Evolutionary conservation across 1,140 invertebrate species (phyloP), one percentile per base, ranked within the genome.

Genomic region (Temnothorax curvispinosus): DNA sequence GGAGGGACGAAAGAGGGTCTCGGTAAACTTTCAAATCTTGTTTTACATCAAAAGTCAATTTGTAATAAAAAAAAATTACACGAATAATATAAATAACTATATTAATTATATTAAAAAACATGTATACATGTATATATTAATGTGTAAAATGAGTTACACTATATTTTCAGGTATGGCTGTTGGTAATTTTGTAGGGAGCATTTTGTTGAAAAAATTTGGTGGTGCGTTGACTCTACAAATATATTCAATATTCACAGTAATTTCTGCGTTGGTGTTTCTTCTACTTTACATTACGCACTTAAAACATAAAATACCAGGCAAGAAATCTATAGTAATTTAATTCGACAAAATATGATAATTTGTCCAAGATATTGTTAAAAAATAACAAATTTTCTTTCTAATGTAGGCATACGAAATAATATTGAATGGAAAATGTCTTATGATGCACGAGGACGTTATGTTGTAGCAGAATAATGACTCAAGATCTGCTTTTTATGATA

Each of bases 1-100:
- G 97, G 97, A n/a, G 97, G 97, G 32, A 97, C 98, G 96, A 97
- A 98, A 90, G 97, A 98, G 89, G 97, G 97, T 0, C 95, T 98
- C 21, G 97, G 97, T 97, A 93, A 94, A 95, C 92, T 41, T 81
- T 38, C 13, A 62, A n/a, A 35, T 35, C 0, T 9, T 18, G 15
- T 78, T 64, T 35, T n/a, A 65, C 15, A 15, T 38, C 8, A 2
- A 44, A 18, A 44, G 44, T 9, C 11, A 44, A 52, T 0, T 35
- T 21, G 21, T 47, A 11, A 52, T 7, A 50, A 44, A 82, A 67
- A 15, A 5, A 58, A 27, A 27, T 58, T 11, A 27, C 9, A 60
- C 4, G 2, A 27, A 13, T 60, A 27, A 56, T n/a, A 54, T 11
- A 9, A 58, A 58, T 58, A 27, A 27, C 27, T 38, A 60, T 60